A percentile compares a stretch with the other conserved stretches of the same genome.
These are phyloP conservation scores for Leucania comma DNA, from an alignment of 2,888 invertebrate genomes.

Conservation along the genomic window DNA sequence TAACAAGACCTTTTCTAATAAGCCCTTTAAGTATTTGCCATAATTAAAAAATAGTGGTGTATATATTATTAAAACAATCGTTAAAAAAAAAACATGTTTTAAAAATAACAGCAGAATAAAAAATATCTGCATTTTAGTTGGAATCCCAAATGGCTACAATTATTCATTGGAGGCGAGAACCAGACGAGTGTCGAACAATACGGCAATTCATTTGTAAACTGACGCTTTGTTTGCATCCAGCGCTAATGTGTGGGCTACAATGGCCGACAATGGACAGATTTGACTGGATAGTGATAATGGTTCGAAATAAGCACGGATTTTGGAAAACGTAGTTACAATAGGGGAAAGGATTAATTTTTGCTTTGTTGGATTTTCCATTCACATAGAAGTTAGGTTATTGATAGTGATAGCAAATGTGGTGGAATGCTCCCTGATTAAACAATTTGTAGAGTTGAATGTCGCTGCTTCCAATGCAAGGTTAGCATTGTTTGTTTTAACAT, in stretches of 20 bases:
- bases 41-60: no score
- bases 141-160: conserved; percentile 28
- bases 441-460: background rate
- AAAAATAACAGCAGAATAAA: conserved; percentile 47
- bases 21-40: no score
- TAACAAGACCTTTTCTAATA: no score
- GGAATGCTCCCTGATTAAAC: background rate
- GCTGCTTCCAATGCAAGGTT: background rate
- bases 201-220: conserved; percentile 62
- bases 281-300: conserved; percentile 50
- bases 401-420: conserved; percentile 20
- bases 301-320: conserved; percentile 33
- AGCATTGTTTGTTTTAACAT: background rate
- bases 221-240: conserved; percentile 59
- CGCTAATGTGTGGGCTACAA: conserved; percentile 48
- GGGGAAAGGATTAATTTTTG: conserved; percentile 43
- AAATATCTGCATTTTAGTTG: conserved; percentile 51
- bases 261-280: conserved; percentile 49
- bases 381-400: conserved; percentile 16
- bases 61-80: conserved; percentile 30
- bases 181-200: conserved; percentile 55
- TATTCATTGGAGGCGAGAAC: conserved; percentile 30
- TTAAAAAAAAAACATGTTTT: conserved; percentile 27
- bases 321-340: conserved; percentile 27
- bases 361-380: conserved; percentile 33